A percentile compares a stretch with the other conserved stretches of the same genome.
Conservation (phyloP, 2,113 vertebrate genomes). For the Buteo buteo region DNA sequence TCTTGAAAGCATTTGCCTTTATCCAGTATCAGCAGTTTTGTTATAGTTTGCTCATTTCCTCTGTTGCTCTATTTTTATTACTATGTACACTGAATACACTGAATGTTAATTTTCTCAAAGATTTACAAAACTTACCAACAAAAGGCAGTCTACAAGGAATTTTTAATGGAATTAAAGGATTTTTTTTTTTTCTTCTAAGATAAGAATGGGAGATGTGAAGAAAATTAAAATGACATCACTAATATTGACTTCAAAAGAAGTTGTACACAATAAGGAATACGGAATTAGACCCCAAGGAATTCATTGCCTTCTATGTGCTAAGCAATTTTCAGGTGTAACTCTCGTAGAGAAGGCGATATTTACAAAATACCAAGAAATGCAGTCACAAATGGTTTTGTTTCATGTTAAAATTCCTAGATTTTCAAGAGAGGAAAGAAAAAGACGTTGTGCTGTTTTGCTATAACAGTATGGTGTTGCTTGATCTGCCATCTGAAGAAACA, state of each 20-base stretch:
- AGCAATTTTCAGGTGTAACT: conserved; percentile 75
- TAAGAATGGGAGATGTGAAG: conserved; percentile 29
- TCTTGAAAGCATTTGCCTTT: background rate
- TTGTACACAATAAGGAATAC: background rate
- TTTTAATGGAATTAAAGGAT: conserved; percentile 35
- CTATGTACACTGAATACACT: background rate
- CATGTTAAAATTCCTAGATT: background rate
- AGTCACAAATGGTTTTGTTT: background rate
- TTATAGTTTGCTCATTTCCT: background rate
- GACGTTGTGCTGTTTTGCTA: background rate
- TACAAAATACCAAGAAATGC: conserved; percentile 1
- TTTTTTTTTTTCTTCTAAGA: background rate
- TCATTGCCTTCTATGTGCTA: conserved; percentile 31
- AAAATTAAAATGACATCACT: conserved; percentile 53
- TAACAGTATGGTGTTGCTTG: background rate
- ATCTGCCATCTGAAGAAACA: conserved; percentile 28
- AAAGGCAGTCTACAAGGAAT: conserved; percentile 1
- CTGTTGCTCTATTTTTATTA: conserved; percentile 7
- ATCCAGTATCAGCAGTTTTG: background rate
- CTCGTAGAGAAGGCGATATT: conserved; percentile 57
- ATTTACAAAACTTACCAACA: background rate
- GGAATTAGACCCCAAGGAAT: conserved; percentile 34
- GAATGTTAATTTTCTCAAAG: conserved; percentile 31
- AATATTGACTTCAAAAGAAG: conserved; percentile 61
- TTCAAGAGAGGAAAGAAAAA: background rate